Evolutionary conservation across 2,797 vertebrate species (phyloP), one percentile per base, ranked within the genome.

Genomic region (Sebastes kiyomatsui): DNA sequence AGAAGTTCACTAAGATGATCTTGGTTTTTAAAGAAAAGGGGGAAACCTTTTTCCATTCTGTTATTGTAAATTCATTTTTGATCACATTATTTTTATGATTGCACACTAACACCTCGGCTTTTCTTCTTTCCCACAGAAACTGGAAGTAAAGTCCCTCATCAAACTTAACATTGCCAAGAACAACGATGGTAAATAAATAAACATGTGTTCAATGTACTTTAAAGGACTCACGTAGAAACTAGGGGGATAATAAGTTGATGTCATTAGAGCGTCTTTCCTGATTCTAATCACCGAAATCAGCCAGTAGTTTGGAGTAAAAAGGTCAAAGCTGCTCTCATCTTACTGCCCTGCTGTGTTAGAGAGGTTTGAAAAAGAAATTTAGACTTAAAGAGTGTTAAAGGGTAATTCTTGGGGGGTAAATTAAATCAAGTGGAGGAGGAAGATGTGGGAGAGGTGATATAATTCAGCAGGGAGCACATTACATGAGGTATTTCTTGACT

Each of bases 141-240:
- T 99, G 16, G 98, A 99, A 30, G 96, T 96, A 33, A 98, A 98
- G 88, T 95, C 97, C 35, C 97, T 99, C 78, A 97, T 99, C 92
- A 99, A 97, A 87, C 95, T 99, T 58, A 99, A 98, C 93, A 91
- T 98, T 77, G 88, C 93, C 82, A 99, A 99, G 94, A 99, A 99
- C 95, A 97, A 72, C 5, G 98, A 99, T 82, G 98, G 98, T 98
- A 94, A 96, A 92, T 93, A 93, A 95, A 90, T 93, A 20, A 76
- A 6, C 3, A 18, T 25, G 11, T n/a, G 1, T 59, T 59, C 7
- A 59, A 7, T 75, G 2, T 14, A 13, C n/a, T 42, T n/a, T 67
- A 28, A 67, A 16, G 0, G 0, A 27, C 32, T 64, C 2, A 6
- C 1, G 0, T 20, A 35, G 64, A 68, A 70, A 52, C 16, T 4